A percentile compares a stretch with the other conserved stretches of the same genome.
phyloP scores from a whole-genome alignment of 2,797 vertebrate species.

The Heteromormyrus szaboi region DNA sequence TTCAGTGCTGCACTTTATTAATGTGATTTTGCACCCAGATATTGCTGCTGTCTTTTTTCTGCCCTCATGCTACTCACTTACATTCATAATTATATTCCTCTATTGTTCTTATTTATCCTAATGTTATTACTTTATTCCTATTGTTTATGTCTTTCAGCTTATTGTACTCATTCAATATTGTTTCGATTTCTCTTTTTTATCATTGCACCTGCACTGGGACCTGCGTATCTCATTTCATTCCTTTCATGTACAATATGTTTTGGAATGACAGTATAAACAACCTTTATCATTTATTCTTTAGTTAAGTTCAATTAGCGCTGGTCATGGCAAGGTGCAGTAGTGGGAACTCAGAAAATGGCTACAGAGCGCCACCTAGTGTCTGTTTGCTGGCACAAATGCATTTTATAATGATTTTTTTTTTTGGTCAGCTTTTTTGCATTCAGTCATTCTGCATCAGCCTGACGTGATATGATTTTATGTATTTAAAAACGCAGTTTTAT shows the following conservation, averaged over 20 bases:
- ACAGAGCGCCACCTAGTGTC: not conserved
- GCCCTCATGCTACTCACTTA: not conserved
- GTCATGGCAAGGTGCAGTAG: not conserved
- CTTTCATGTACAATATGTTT: not conserved
- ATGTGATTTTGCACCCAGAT: not conserved
- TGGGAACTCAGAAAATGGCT: not conserved
- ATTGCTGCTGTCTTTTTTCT: not conserved
- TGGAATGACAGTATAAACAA: not conserved
- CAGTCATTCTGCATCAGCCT: not conserved
- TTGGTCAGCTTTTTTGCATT: not conserved
- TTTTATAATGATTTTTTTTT: not conserved
- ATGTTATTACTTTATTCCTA: not conserved
- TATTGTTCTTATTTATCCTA: not conserved
- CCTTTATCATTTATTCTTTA: not conserved
- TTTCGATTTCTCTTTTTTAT: not conserved
- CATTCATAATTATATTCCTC: not conserved
- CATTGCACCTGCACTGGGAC: not conserved
- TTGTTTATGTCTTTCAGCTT: not conserved
- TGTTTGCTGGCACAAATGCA: not conserved
- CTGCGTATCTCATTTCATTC: not conserved
- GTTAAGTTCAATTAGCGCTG: not conserved
- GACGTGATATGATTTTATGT: not conserved
- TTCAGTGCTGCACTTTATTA: not conserved
- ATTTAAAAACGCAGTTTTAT: not conserved
- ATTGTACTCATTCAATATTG: not conserved